Base-by-base conservation (phyloP, 1,140 invertebrate genomes). In the Ectropis grisescens region DNA sequence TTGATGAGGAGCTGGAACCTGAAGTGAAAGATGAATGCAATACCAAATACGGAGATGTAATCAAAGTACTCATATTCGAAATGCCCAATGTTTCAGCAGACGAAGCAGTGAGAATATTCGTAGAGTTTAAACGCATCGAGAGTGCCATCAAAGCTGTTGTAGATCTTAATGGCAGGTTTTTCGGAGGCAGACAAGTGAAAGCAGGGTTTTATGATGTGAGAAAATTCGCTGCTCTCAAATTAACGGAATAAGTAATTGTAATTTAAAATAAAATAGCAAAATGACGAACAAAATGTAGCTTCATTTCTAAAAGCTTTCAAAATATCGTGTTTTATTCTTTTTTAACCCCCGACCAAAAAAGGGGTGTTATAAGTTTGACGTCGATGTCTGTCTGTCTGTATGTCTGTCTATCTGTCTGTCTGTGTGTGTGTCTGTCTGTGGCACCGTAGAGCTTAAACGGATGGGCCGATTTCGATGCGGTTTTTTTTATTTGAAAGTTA, bases 11-110 rank as follows among this genome's bases (percentile, higher is more conserved):
- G 43, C 81, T 99, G n/a, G 96, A 99, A 80, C 94, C 94, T 0
- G 97, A 99, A 85, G 97, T 98, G 0, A 97, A 97, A 79, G 98
- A 99, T 65, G 98, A 99, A 86, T 99, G 98, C 58, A 93, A 94
- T 58, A 90, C 90, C 3, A 99, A 99, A 83, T 99, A 99, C 83
- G 98, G 98, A 1, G 95, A 97, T 65, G 96, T 98, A 0, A 86
- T 90, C 6, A 90, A 91, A 72, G 95, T 97, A 16, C 84, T 97
- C 11, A 97, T 98, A 53, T 95, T 94, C 65, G 96, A 98, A 85
- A 84, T 95, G 29, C 88, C 88, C 1, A 87, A 91, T 56, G 88
- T 88, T 2, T 70, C 84, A 3, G 86, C 92, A 10, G 95, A 98
- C 51, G 96, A 99, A 82, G 94, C 96, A 29, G 96, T 99, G 0